These are phyloP conservation scores for Lagopus leucura DNA, from an alignment of 2,113 vertebrate species.

Conservation along the genomic window DNA sequence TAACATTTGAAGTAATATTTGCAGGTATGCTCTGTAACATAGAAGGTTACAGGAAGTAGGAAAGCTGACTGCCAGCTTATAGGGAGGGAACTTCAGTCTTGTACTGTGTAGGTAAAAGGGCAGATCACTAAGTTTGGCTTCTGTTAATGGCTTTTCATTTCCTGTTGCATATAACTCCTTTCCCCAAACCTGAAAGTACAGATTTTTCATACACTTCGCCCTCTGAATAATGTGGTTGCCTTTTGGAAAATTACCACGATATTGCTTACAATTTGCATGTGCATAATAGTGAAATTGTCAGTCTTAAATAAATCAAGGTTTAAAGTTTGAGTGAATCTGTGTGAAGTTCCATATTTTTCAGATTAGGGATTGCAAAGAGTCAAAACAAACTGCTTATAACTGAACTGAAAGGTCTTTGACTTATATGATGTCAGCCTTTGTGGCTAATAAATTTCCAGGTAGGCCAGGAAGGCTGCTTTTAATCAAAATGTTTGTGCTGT, in stretches of 20 bases:
- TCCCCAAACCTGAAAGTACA: neutral
- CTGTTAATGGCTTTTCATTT: neutral
- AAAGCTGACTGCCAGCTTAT: neutral
- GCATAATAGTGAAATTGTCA: neutral
- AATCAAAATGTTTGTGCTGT: neutral
- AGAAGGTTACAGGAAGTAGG: neutral
- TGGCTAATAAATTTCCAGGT: neutral
- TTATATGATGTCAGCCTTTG: neutral
- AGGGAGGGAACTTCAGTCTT: neutral
- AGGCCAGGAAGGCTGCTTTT: neutral
- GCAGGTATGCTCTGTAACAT: neutral
- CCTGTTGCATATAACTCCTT: neutral
- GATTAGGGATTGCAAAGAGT: neutral
- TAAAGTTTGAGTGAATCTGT: neutral
- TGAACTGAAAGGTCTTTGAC: neutral
- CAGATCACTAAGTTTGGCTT: neutral
- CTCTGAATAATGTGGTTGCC: neutral
- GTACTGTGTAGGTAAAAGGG: neutral
- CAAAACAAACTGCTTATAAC: neutral
- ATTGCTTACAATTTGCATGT: neutral
- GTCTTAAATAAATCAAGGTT: neutral
- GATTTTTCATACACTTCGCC: neutral
- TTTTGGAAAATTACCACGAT: neutral
- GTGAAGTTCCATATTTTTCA: neutral
- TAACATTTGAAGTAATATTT: neutral